phyloP scores from a whole-genome alignment of 2,888 invertebrate species.

The Sphaerophoria taeniata region DNA sequence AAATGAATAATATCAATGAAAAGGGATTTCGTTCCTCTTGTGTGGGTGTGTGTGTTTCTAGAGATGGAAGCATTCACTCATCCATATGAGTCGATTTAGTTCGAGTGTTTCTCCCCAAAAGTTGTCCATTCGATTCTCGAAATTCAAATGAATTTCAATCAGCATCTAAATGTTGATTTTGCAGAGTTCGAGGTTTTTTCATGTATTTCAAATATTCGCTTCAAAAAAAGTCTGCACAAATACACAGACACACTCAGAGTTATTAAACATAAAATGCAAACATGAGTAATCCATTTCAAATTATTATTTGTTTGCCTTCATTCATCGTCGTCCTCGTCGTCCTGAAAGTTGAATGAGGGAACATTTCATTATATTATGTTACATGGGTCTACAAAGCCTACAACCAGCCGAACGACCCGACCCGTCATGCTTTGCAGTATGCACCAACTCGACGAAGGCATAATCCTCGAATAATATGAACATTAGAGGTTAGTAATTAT shows the following conservation, averaged over 20 bases:
- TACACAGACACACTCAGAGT: slow-evolving; percentile 2
- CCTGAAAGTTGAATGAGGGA: not conserved
- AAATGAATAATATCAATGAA: slow-evolving; percentile 47
- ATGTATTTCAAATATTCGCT: not conserved
- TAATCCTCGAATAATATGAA: slow-evolving; percentile 51
- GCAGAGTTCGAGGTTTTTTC: not conserved
- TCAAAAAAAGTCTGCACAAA: not conserved
- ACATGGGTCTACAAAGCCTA: not conserved
- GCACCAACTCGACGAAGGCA: slow-evolving; percentile 1
- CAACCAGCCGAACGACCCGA: not conserved
- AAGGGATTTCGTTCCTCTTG: slow-evolving; percentile 7
- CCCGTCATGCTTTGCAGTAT: not conserved
- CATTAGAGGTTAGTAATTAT: slow-evolving; percentile 61
- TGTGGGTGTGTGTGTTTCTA: not conserved
- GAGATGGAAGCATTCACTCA: slow-evolving; percentile 6
- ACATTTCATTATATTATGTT: slow-evolving; percentile 40
- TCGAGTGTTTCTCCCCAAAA: slow-evolving; percentile 46
- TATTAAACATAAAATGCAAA: slow-evolving; percentile 10
- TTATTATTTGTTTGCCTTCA: slow-evolving; percentile 18
- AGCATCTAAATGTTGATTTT: slow-evolving; percentile 61
- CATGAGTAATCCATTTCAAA: slow-evolving; percentile 52
- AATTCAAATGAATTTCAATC: slow-evolving; percentile 63
- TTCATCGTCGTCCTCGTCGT: not conserved
- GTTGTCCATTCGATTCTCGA: slow-evolving; percentile 64
- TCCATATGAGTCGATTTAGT: slow-evolving; percentile 23